phyloP scores from a whole-genome alignment of 2,113 vertebrate genomes.

The Gopherus evgoodei region DNA sequence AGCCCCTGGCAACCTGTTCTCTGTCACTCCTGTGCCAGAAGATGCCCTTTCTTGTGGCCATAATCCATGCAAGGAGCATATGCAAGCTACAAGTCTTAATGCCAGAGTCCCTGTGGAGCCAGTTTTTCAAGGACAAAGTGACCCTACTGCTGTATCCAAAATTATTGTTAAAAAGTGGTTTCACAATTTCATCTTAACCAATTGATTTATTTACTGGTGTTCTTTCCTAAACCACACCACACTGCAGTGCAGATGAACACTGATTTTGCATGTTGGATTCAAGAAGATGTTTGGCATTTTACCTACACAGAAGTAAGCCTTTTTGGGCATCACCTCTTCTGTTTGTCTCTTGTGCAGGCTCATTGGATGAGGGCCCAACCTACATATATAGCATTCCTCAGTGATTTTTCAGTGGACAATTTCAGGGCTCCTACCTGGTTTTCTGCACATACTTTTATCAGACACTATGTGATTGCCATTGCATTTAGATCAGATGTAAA shows the following conservation, averaged over 20 bases:
- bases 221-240: neutral
- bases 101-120: neutral
- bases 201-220: neutral
- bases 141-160: neutral
- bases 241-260: neutral
- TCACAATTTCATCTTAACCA: neutral
- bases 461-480: no score
- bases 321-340: neutral
- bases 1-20: neutral
- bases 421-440: neutral
- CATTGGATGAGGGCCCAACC: neutral
- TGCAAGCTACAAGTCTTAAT: neutral
- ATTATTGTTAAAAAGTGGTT: neutral
- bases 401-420: neutral
- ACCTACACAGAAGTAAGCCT: neutral
- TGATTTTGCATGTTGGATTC: neutral
- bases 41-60: neutral
- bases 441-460: neutral
- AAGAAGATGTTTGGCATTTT: neutral
- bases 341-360: neutral
- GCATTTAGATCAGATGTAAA: no score
- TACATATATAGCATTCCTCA: neutral
- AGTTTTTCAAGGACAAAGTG: neutral
- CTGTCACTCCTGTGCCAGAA: neutral
- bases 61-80: neutral